These are phyloP conservation scores for Drosophila ananassae DNA, from an alignment of 1,140 invertebrate species.

Conservation along the genomic window DNA sequence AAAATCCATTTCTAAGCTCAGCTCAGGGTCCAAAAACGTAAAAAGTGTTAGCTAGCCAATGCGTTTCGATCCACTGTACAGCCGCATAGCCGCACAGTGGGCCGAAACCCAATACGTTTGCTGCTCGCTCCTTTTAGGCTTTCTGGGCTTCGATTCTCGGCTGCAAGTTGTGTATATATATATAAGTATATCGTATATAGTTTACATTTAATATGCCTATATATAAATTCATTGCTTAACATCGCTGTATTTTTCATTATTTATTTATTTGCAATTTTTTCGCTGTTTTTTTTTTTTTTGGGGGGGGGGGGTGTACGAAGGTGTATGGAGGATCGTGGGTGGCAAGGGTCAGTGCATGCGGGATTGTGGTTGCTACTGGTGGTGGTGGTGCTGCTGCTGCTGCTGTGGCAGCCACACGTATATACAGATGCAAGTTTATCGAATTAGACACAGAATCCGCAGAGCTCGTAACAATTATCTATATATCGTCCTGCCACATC, in stretches of 20 bases:
- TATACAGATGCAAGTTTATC: constrained; percentile 32
- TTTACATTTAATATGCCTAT: constrained; percentile 73
- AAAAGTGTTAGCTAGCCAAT: not conserved
- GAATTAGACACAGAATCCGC: not conserved
- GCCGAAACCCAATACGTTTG: not conserved
- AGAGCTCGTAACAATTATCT: not conserved
- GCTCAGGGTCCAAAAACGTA: not conserved
- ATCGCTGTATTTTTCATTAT: constrained; percentile 66
- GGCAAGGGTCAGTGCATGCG: not conserved
- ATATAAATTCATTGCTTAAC: constrained; percentile 79
- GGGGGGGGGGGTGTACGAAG: no score
- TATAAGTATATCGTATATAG: constrained; percentile 71
- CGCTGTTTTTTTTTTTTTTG: not conserved
- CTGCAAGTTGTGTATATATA: constrained; percentile 33
- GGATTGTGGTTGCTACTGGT: not conserved
- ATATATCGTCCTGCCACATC: not conserved
- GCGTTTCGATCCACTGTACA: not conserved
- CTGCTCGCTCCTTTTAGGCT: constrained; percentile 6
- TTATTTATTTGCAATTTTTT: constrained; percentile 15
- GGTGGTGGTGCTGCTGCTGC: constrained; percentile 11
- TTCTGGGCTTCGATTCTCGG: constrained; percentile 23
- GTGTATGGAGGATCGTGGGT: constrained; percentile 11
- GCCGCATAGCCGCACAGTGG: not conserved
- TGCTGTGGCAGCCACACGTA: not conserved
- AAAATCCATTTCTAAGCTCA: not conserved